These are phyloP conservation scores for Odocoileus virginianus DNA, from an alignment of 2,113 vertebrate species.

Conservation along the genomic window DNA sequence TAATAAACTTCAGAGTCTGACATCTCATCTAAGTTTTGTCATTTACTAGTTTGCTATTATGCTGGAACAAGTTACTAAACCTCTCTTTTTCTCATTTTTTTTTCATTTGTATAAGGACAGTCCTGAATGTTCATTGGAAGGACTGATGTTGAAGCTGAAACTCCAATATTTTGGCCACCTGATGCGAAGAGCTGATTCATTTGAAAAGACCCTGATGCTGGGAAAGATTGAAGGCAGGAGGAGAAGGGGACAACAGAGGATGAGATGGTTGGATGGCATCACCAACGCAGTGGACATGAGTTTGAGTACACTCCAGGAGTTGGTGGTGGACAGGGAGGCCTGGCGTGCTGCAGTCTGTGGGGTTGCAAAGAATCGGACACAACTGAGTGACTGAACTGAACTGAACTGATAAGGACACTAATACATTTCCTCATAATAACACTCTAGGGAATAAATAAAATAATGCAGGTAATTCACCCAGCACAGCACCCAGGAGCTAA, in stretches of 20 bases:
- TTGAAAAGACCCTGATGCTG: background rate
- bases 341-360: background rate
- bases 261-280: background rate
- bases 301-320: background rate
- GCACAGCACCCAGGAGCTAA: background rate
- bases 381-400: background rate
- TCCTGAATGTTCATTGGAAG: background rate
- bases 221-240: background rate
- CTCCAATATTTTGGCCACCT: background rate
- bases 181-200: background rate
- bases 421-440: background rate
- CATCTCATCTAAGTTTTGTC: background rate
- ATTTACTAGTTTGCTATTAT: background rate
- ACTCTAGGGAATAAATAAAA: background rate
- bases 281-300: background rate
- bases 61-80: background rate
- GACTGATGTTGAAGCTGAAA: background rate
- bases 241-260: background rate
- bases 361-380: rapidly evolving
- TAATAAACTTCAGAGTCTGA: background rate
- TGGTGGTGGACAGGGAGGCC: background rate
- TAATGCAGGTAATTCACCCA: background rate
- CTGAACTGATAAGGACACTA: background rate
- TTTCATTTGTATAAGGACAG: background rate
- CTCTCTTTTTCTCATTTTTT: background rate